Conservation (phyloP, 2,888 invertebrate species). For the Incurvaria masculella region DNA sequence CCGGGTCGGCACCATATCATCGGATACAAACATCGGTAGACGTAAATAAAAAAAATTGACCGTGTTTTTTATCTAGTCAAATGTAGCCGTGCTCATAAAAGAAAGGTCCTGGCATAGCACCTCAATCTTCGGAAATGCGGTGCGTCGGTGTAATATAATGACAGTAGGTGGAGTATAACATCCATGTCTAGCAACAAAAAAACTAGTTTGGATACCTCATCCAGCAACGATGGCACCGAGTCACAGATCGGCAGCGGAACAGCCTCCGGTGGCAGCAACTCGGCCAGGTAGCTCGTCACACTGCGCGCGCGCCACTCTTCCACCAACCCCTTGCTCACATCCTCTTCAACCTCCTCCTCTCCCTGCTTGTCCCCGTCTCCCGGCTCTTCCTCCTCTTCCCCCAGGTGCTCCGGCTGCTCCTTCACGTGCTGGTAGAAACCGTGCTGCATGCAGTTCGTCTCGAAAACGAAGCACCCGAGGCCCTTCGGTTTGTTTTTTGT, state of each 20-base stretch:
- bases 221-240: conserved; percentile 54
- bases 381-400: conserved; percentile 46
- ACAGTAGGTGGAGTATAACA: too few species aligned
- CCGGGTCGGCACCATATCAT: too few species aligned
- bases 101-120: too few species aligned
- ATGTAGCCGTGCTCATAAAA: too few species aligned
- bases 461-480: conserved; percentile 72
- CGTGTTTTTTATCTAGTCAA: too few species aligned
- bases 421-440: conserved; percentile 63
- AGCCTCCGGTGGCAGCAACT: conserved; percentile 68
- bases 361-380: conserved; percentile 41
- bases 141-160: too few species aligned
- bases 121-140: too few species aligned
- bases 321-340: conserved; percentile 44
- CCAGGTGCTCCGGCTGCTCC: conserved; percentile 46
- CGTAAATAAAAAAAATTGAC: too few species aligned
- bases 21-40: too few species aligned
- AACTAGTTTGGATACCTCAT: conserved; percentile 30
- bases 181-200: too few species aligned
- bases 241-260: conserved; percentile 63
- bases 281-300: conserved; percentile 64
- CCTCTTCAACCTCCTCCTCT: conserved; percentile 36
- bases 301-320: conserved; percentile 68
- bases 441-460: conserved; percentile 72
- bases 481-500: conserved; percentile 67